Conservation (phyloP, 92 coral and sea anemone genomes). For the Zoanthus sociatus region DNA sequence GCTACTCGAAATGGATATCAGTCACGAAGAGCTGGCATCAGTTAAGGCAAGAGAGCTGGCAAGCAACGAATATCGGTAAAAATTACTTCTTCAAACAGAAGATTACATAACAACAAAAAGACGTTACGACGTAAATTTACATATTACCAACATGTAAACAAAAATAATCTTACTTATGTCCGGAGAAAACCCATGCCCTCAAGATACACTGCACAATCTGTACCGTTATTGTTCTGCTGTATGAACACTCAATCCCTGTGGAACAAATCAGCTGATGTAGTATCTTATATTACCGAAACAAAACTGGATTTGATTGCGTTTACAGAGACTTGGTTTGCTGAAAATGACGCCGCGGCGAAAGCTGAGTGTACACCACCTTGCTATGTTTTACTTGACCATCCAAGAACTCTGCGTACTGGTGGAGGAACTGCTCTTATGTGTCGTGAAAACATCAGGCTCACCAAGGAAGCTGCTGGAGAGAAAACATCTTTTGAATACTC, state of each 20-base stretch:
- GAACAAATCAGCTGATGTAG: constrained; percentile 9
- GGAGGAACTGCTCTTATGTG: constrained; percentile 22
- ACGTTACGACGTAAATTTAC: not conserved
- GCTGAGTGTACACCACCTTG: constrained; percentile 12
- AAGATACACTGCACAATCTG: not conserved
- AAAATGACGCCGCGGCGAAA: constrained; percentile 12
- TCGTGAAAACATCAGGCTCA: constrained; percentile 2
- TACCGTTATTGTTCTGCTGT: constrained; percentile 5
- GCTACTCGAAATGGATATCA: not conserved
- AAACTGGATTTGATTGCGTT: constrained; percentile 25
- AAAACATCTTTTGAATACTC: not conserved
- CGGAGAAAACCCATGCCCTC: not conserved
- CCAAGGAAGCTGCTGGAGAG: not conserved
- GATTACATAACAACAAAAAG: too few relatives aligned
- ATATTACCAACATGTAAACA: constrained; percentile 12
- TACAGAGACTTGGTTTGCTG: constrained; percentile 16
- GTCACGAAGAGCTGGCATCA: not conserved
- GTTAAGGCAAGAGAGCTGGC: not conserved
- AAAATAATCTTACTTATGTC: constrained; percentile 12
- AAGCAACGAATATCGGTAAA: too few relatives aligned
- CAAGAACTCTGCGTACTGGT: constrained; percentile 10
- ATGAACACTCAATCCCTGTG: constrained; percentile 25
- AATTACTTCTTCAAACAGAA: too few relatives aligned
- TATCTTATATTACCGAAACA: not conserved
- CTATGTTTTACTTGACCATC: constrained; percentile 6